phyloP scores from a whole-genome alignment of 2,797 vertebrate species.

The Ctenopoma multispine region DNA sequence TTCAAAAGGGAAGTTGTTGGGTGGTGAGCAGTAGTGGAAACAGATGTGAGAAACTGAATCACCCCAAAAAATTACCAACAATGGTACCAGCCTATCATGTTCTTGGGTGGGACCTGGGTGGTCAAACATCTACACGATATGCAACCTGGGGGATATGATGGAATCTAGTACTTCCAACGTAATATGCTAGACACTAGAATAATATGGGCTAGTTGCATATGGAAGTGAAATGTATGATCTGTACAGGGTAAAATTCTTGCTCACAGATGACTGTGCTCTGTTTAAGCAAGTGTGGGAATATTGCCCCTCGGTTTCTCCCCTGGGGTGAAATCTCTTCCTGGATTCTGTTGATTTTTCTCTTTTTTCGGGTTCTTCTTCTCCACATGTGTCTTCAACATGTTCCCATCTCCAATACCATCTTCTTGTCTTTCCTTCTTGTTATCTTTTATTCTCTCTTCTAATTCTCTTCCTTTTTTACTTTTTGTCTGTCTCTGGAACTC shows the following conservation, averaged over 20 bases:
- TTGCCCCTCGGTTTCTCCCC: slow-evolving; percentile 30
- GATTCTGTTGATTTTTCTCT: neutral
- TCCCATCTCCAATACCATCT: neutral
- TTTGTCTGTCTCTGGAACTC: neutral
- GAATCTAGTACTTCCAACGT: no score
- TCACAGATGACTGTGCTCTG: neutral
- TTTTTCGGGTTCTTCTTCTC: slow-evolving; percentile 4
- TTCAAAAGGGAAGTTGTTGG: neutral
- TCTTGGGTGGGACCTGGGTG: no score
- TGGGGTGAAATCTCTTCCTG: slow-evolving; percentile 24
- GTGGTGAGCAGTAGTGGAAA: neutral
- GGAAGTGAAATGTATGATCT: no score
- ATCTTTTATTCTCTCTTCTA: neutral
- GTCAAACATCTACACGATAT: no score
- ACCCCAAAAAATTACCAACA: no score
- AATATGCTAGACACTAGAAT: no score
- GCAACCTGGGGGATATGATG: no score
- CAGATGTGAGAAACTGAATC: neutral
- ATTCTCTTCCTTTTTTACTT: neutral
- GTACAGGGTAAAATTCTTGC: no score
- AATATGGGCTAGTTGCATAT: no score
- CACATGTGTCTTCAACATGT: neutral
- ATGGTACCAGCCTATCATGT: no score
- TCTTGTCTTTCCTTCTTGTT: neutral
- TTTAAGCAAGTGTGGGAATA: slow-evolving; percentile 60